Conservation (phyloP, 2,888 invertebrate genomes). For the Lithophane semibrunnea region DNA sequence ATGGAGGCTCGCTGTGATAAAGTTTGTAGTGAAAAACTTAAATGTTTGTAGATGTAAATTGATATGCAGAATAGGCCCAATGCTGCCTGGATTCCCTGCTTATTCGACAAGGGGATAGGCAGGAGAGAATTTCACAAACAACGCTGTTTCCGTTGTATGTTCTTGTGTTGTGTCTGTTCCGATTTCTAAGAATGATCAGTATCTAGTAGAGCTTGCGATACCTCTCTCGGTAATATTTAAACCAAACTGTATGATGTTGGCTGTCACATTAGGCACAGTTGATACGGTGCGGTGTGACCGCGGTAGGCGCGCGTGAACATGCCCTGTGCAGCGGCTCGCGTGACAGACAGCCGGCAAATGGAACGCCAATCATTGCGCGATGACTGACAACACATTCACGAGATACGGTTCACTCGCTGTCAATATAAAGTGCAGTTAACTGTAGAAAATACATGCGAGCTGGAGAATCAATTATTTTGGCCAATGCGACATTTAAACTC, state of each 20-base stretch:
- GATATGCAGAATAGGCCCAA: not conserved
- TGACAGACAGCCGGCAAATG: conserved; percentile 11
- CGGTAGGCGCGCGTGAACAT: not conserved
- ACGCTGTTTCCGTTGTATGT: not conserved
- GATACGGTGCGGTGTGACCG: not conserved
- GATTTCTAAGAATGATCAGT: not conserved
- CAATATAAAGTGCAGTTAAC: not conserved
- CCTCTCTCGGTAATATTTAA: not conserved
- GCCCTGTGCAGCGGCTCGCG: not conserved
- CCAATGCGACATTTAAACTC: too few species aligned
- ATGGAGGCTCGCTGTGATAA: not conserved
- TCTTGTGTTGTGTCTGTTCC: not conserved
- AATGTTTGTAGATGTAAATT: conserved; percentile 12
- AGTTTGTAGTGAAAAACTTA: conserved; percentile 12
- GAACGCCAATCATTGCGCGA: conserved; percentile 15
- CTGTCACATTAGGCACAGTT: not conserved
- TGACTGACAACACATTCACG: not conserved
- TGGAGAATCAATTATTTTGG: too few species aligned
- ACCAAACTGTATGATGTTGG: not conserved
- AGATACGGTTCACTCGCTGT: conserved; percentile 3
- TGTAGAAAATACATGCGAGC: not conserved
- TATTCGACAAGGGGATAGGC: too few species aligned
- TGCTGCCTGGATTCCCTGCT: not conserved
- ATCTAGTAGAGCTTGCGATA: not conserved
- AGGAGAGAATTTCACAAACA: not conserved